These are phyloP conservation scores for Labia minor DNA, from an alignment of 2,888 invertebrate species.

Conservation along the genomic window DNA sequence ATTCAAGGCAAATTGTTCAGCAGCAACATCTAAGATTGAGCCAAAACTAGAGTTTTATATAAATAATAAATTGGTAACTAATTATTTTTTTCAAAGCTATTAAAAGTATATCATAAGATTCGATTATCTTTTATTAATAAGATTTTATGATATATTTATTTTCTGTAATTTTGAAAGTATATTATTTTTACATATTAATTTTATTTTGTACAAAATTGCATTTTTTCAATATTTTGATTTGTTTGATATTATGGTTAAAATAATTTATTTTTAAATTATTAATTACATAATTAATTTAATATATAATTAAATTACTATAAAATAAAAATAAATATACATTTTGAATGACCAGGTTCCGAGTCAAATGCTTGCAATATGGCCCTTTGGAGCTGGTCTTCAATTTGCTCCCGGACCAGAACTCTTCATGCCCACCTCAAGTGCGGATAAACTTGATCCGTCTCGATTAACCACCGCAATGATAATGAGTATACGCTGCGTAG, in stretches of 20 bases:
- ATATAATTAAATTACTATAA: too few species aligned
- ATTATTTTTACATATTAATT: too few species aligned
- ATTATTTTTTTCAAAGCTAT: background rate
- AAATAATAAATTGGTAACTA: slow-evolving; percentile 23
- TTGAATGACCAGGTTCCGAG: background rate
- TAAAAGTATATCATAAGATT: too few species aligned
- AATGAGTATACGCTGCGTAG: background rate
- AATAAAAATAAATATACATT: too few species aligned
- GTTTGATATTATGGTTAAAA: too few species aligned
- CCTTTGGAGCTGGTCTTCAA: background rate
- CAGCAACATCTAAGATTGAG: slow-evolving; percentile 9
- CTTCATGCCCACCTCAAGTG: background rate
- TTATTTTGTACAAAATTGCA: too few species aligned
- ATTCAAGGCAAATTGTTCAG: slow-evolving; percentile 23
- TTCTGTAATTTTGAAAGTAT: too few species aligned
- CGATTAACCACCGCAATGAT: background rate
- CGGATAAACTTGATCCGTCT: background rate
- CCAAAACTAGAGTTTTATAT: slow-evolving; percentile 23
- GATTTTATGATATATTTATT: too few species aligned
- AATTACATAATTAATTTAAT: too few species aligned
- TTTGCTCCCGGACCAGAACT: background rate
- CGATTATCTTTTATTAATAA: too few species aligned
- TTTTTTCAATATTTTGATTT: too few species aligned
- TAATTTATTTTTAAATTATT: too few species aligned
- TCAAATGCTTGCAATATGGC: background rate